Evolutionary conservation across 2,888 invertebrate species (phyloP), one percentile per base, ranked within the genome.

Genomic region (Mythimna impura): DNA sequence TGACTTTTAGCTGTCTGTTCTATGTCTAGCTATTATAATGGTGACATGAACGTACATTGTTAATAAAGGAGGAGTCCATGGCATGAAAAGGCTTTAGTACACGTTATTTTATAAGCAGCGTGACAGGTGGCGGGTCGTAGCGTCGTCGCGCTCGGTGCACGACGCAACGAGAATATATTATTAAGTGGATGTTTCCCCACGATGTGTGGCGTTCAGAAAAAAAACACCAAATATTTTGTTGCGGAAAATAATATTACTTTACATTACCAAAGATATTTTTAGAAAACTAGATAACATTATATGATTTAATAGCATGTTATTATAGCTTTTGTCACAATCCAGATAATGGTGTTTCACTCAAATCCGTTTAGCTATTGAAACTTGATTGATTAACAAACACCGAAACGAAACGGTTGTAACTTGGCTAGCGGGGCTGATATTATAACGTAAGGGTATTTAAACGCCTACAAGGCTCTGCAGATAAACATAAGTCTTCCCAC

Each of bases 131-230:
- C 22, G 70, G 74, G 70, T 80, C 69, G 57, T 80, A 55, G 58
- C 76, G 76, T 72, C 66, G 64, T 60, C 69, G 71, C 73, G 63
- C 73, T 76, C 72, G 58, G 52, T 61, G 62, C 65, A 69, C 71
- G 79, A 83, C 73, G 69, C 74, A 64, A 54, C 40, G 61, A 71
- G 83, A 83, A 83, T 83, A 69, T 76, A 74, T 76, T 83, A 83
- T 75, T 67, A 83, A 78, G 69, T 66, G 73, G 63, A 66, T 64
- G 70, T 68, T 63, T 60, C 62, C 58, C 55, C 55, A 66, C 73
- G 71, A 69, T 67, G 65, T 76, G 65, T 67, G 68, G 52, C 61
- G 65, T 54, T 54, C 57, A 47, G 52, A 55, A 58, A 66, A 30
- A 70, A 40, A 40, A 30, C 34, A n/a, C 6, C 34, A 14, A 25